Conservation (phyloP, 30 jellyfish, hydroid and myxozoan genomes). For the Aurelia sp. region DNA sequence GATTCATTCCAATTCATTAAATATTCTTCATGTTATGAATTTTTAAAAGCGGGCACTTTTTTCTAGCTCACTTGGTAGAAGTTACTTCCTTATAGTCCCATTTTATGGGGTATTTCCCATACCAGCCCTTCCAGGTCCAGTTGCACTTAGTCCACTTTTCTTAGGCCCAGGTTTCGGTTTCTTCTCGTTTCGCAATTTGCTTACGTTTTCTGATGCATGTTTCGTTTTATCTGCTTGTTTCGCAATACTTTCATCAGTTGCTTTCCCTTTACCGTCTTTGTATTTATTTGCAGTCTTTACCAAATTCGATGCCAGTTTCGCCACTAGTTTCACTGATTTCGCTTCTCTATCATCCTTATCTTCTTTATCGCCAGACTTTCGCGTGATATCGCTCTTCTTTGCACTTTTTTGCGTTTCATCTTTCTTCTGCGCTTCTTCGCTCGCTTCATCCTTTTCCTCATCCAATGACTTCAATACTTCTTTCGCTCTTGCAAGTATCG, state of each 20-base stretch:
- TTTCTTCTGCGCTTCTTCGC: conserved; percentile 13
- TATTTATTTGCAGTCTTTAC: conserved; percentile 71
- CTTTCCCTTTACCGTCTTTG: conserved; percentile 30
- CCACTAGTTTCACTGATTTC: conserved; percentile 88
- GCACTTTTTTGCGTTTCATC: conserved; percentile 31
- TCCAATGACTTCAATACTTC: conserved; percentile 97
- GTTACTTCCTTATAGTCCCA: too few species aligned
- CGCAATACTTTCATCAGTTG: conserved; percentile 5
- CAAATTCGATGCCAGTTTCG: conserved; percentile 88
- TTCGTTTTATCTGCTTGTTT: conserved; percentile 2
- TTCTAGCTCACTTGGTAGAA: too few species aligned
- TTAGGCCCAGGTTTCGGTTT: conserved; percentile 90
- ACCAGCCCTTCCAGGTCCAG: conserved; percentile 97
- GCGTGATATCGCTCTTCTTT: conserved; percentile 84
- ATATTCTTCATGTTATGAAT: too few species aligned
- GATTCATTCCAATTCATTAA: too few species aligned
- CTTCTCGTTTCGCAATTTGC: conserved; percentile 45
- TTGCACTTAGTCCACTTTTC: conserved; percentile 77
- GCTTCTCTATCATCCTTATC: conserved; percentile 54
- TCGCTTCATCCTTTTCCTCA: conserved; percentile 68
- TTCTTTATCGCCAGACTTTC: conserved; percentile 31
- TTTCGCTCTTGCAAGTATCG: conserved; percentile 96
- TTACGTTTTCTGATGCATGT: background rate
- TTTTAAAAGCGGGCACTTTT: too few species aligned
- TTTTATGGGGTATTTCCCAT: conserved; percentile 92